A percentile compares a stretch with the other conserved stretches of the same genome.
Evolutionary conservation across 2,113 vertebrate species (phyloP).

Genomic region (Nerophis ophidion): DNA sequence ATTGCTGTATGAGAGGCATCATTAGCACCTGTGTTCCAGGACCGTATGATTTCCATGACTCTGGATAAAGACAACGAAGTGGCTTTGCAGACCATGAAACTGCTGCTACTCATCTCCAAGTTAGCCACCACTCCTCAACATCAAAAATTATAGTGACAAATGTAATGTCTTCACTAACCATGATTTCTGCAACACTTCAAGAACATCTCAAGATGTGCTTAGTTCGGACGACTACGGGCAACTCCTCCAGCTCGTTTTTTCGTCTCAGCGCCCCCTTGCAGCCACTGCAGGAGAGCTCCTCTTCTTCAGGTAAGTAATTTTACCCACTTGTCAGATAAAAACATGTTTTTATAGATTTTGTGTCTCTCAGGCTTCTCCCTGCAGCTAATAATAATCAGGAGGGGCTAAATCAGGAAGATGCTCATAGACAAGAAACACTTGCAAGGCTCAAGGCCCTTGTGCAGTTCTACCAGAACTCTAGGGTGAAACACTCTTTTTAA

Average conservation of each 20-base stretch:
- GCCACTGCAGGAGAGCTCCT: constrained; percentile 83
- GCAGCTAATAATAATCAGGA: constrained; percentile 47
- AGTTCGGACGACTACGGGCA: constrained; percentile 74
- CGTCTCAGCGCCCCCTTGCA: constrained; percentile 81
- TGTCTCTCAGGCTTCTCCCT: constrained; percentile 68
- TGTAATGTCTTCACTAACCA: no score
- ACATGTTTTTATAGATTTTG: constrained; percentile 3
- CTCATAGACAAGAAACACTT: constrained; percentile 36
- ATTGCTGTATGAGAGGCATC: not conserved
- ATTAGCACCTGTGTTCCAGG: constrained; percentile 61
- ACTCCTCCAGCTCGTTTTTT: constrained; percentile 81
- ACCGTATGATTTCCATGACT: constrained; percentile 86
- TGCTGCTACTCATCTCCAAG: constrained; percentile 83
- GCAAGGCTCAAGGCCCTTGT: constrained; percentile 74
- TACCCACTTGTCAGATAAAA: not conserved
- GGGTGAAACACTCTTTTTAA: constrained; percentile 66
- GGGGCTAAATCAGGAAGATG: constrained; percentile 48
- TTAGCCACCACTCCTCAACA: constrained; percentile 63
- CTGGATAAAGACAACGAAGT: constrained; percentile 90
- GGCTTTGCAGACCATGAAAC: constrained; percentile 84
- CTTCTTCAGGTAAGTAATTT: constrained; percentile 68
- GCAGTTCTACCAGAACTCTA: constrained; percentile 73
- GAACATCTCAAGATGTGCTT: constrained; percentile 74
- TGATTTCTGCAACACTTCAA: constrained; percentile 45
- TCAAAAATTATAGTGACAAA: not conserved